Conservation (phyloP, 2,797 vertebrate genomes). For the Pteropus rufus region DNA sequence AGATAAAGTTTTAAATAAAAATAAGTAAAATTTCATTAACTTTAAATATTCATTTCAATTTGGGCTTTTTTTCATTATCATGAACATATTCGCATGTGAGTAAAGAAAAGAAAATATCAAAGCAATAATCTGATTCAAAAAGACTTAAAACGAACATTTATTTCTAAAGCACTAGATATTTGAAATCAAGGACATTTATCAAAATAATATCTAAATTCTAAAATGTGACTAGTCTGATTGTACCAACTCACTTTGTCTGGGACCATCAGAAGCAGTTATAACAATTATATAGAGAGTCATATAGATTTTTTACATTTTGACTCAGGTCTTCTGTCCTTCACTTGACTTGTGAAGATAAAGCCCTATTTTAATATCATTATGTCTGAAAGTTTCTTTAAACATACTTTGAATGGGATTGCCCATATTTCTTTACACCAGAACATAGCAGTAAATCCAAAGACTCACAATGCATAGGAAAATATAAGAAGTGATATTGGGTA, state of each 20-base stretch:
- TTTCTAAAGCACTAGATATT: background rate
- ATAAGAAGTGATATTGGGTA: background rate
- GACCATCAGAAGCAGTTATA: background rate
- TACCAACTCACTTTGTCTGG: background rate
- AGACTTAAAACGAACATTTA: background rate
- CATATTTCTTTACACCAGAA: slow-evolving; percentile 6
- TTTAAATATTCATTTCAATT: background rate
- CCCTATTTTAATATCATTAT: background rate
- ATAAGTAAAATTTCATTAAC: background rate
- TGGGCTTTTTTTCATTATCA: background rate
- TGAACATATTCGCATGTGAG: background rate
- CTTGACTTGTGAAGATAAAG: background rate
- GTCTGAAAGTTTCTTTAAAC: background rate
- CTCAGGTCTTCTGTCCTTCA: background rate
- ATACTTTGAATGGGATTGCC: background rate
- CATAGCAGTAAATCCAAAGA: background rate
- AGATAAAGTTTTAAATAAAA: background rate
- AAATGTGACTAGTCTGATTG: background rate
- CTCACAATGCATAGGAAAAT: background rate
- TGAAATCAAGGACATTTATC: background rate
- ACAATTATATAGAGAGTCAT: background rate
- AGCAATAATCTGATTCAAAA: background rate
- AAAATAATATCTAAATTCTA: background rate
- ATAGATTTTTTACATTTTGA: background rate
- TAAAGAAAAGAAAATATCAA: background rate